These are phyloP conservation scores for Cranoglanis bouderius DNA, from an alignment of 2,113 vertebrate genomes.

Conservation along the genomic window DNA sequence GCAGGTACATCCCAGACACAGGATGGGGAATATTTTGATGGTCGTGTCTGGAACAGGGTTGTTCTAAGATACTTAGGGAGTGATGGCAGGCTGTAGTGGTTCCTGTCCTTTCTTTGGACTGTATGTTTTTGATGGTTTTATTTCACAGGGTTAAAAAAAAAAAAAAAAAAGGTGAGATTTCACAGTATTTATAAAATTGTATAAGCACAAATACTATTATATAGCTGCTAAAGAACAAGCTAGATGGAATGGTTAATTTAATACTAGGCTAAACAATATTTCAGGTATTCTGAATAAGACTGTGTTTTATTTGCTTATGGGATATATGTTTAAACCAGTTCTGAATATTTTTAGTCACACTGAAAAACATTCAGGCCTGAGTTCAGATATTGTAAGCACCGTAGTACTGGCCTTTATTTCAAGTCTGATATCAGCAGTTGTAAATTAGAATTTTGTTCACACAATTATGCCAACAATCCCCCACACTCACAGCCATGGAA, in stretches of 20 bases:
- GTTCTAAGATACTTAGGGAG: constrained; percentile 24
- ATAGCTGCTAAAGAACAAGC: background rate
- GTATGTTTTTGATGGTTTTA: background rate
- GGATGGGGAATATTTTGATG: constrained; percentile 29
- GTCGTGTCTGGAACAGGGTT: constrained; percentile 17
- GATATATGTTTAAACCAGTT: background rate
- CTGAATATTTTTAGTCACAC: background rate
- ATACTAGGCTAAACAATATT: background rate
- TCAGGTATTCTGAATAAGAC: background rate
- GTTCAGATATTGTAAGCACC: constrained; percentile 48
- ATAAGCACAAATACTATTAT: background rate
- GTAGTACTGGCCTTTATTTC: constrained; percentile 25
- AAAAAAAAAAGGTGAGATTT: background rate
- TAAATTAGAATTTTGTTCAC: constrained; percentile 60
- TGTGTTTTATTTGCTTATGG: background rate
- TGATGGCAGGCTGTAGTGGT: background rate
- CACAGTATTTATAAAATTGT: background rate
- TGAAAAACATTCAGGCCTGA: constrained; percentile 39
- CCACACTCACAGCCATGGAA: constrained; percentile 74
- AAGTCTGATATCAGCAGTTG: constrained; percentile 54
- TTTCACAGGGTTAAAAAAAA: background rate
- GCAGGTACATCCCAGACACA: constrained; percentile 51
- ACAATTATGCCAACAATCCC: constrained; percentile 71
- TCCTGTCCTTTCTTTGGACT: background rate
- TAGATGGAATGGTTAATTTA: background rate